phyloP scores from a whole-genome alignment of 2,888 invertebrate species.

The Torymus texanus region DNA sequence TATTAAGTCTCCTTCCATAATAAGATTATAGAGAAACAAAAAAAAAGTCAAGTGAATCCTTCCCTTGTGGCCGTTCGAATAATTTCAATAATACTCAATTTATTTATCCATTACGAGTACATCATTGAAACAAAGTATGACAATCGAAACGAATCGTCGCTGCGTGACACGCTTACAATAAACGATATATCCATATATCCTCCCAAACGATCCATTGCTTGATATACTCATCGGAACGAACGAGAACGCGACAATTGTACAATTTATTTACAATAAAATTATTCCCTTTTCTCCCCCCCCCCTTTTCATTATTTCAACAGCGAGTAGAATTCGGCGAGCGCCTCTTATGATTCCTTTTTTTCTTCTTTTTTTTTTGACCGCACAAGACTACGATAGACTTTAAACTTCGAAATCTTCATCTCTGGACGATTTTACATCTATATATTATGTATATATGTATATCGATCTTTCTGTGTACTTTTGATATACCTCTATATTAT shows the following conservation, averaged over 20 bases:
- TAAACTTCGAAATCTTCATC: slow-evolving; percentile 40
- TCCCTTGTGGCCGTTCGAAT: background rate
- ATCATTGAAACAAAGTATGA: too few relatives aligned
- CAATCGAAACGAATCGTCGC: too few relatives aligned
- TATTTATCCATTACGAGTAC: too few relatives aligned
- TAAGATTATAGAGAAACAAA: too few relatives aligned
- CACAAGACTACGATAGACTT: slow-evolving; percentile 38
- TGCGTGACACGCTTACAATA: too few relatives aligned
- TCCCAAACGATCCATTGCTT: too few relatives aligned
- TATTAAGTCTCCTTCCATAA: too few relatives aligned
- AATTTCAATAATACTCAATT: background rate
- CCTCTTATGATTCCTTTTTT: slow-evolving; percentile 21
- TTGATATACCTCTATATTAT: slow-evolving; percentile 6
- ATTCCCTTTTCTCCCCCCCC: background rate
- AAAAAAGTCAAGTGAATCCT: too few relatives aligned
- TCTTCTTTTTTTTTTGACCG: background rate
- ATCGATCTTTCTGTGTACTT: background rate
- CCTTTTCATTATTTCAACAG: slow-evolving; percentile 35
- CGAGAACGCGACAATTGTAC: background rate
- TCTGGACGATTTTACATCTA: too few relatives aligned
- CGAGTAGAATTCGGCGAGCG: slow-evolving; percentile 49
- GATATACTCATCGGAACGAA: too few relatives aligned
- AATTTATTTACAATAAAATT: slow-evolving; percentile 50
- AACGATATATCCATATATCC: too few relatives aligned
- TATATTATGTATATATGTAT: too few relatives aligned